Evolutionary conservation across 2,797 vertebrate genomes (phyloP), one percentile per base, ranked within the genome.

Genomic region (Bryconaethiops microstoma): DNA sequence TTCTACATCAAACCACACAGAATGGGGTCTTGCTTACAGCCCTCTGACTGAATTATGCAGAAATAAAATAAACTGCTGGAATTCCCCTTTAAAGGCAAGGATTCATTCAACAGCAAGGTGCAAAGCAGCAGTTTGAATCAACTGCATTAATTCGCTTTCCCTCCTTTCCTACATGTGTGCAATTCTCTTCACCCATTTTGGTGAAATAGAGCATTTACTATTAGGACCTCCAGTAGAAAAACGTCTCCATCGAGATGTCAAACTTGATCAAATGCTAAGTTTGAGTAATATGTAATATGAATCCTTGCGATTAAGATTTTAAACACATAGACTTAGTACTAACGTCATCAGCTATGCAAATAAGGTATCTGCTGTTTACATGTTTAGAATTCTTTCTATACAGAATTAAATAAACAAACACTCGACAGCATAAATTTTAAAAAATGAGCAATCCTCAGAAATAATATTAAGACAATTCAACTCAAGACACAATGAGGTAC

Each of bases 401-500:
- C 29, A 60, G 42, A 75, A 71, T 78, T 62, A 79, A 86, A 87
- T 87, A 87, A 80, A 85, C 83, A 89, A 84, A 83, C 82, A 72
- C 77, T 42, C 76, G 76, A 82, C 76, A 83, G 70, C 65, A 86
- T 77, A 78, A 78, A 68, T 45, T 9, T 0, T 42, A 42, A 42
- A 42, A 0, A 52, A 70, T 25, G 45, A 71, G 5, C n/a, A 9
- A 14, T 21, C 7, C 17, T 78, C 10, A 62, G 42, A 65, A 70
- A 42, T 59, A 68, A 45, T 39, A 81, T 77, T 55, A 62, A 71
- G 57, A 83, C 74, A 60, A 83, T 77, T 70, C 55, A 68, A 79
- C 21, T 54, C 63, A 59, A 85, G 45, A 86, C 81, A 73, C 42
- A 52, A 65, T 29, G 21, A 55, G 60, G 2, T 70, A 83, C 23